Conservation (phyloP, 1,140 invertebrate species). For the Propsilocerus akamusi region DNA sequence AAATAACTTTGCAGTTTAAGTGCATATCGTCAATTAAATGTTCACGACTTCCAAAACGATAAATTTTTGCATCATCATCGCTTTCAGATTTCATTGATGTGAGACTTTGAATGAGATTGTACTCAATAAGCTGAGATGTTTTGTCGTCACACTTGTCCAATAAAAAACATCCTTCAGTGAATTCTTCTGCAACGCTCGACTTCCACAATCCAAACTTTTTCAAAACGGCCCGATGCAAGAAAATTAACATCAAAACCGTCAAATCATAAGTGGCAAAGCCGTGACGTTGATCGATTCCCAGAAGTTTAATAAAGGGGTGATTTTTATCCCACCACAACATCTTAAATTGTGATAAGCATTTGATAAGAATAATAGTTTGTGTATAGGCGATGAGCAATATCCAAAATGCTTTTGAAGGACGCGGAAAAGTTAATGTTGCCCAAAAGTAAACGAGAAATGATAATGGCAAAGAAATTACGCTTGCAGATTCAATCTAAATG, state of each 20-base stretch:
- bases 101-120: no score
- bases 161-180: no score
- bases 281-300: background rate
- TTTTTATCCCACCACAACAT: background rate
- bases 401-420: conserved; percentile 96
- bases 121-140: no score
- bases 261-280: background rate
- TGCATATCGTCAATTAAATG: no score
- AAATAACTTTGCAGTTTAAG: no score
- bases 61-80: no score
- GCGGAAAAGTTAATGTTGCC: conserved; percentile 91
- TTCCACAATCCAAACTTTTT: background rate
- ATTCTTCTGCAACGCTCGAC: no score
- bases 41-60: no score
- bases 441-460: conserved; percentile 95
- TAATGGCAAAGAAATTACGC: conserved; percentile 79
- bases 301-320: background rate
- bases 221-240: background rate
- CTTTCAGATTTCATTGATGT: no score
- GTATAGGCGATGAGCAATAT: conserved; percentile 94
- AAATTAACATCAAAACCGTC: background rate
- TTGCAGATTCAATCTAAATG: conserved; percentile 65
- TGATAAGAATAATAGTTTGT: conserved; percentile 40
- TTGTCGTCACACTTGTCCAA: no score
- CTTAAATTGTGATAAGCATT: background rate